Base-by-base conservation (phyloP, 2,113 vertebrate species). In the Erinaceus europaeus region DNA sequence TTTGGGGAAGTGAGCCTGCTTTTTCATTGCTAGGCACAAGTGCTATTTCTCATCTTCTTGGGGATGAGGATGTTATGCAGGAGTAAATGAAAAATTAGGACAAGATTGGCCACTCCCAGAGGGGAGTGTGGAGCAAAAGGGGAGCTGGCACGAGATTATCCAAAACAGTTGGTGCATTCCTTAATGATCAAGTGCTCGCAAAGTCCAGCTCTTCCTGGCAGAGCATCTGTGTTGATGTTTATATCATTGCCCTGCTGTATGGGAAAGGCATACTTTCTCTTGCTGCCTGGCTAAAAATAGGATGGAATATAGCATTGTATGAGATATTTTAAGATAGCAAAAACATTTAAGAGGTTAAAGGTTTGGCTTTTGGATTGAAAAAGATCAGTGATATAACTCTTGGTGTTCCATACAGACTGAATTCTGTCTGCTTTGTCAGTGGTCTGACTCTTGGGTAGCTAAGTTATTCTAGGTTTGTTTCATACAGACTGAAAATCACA, bases 91-190 rank as follows among this genome's bases (percentile, higher is more conserved):
- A 97, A 97, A 97, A 97, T 97, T 96, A 96, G 95, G 92, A 96
- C 94, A 97, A 97, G 97, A 96, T 93, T 97, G 97, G 96, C 97
- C 97, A 97, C 97, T 98, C 98, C 97, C 97, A 96, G 93, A 97
- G 97, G 98, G 98, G 97, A 98, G 97, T 98, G 97, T 97, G 98
- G 97, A 97, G 98, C 97, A 98, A 98, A 98, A 98, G 96, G 98
- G 98, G 98, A 98, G 97, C 98, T 99, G 98, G 98, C 98, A 98
- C 97, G 92, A 97, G 97, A 98, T 98, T 99, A 99, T 99, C 98
- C 98, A 95, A 98, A 99, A 98, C 98, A 99, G 98, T 99, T 99
- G 98, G 98, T 97, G 98, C 98, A 99, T 99, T 99, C 98, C 98
- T 98, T 98, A 98, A 98, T 98, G 98, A 99, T 99, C 98, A 98